Evolutionary conservation across 2,888 invertebrate species (phyloP).

Genomic region (Nysson spinosus): DNA sequence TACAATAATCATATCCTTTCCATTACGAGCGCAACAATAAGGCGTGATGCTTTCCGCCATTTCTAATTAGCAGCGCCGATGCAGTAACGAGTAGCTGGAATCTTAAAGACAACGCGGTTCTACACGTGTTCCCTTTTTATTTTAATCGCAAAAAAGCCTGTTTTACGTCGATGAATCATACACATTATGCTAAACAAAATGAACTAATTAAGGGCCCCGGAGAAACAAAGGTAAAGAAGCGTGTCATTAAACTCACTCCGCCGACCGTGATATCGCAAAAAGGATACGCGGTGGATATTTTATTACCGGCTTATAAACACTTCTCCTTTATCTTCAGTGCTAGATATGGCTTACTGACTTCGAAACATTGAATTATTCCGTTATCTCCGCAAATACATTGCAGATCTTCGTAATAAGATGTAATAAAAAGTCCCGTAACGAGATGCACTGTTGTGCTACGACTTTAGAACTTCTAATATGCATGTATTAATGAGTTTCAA

Average conservation of each 20-base stretch:
- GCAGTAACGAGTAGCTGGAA: slow-evolving; percentile 35
- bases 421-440: too few species aligned
- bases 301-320: not conserved
- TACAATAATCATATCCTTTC: slow-evolving; percentile 7
- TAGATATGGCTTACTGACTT: too few species aligned
- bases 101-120: slow-evolving; percentile 6
- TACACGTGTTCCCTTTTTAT: slow-evolving; percentile 11
- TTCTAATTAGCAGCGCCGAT: slow-evolving; percentile 34
- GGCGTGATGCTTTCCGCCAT: slow-evolving; percentile 27
- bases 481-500: too few species aligned
- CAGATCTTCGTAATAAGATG: too few species aligned
- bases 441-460: too few species aligned
- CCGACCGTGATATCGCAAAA: not conserved
- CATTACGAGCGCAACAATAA: slow-evolving; percentile 28
- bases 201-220: slow-evolving; percentile 28
- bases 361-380: too few species aligned
- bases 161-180: slow-evolving; percentile 20
- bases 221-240: not conserved
- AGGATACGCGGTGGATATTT: not conserved
- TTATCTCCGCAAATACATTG: too few species aligned
- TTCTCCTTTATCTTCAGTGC: not conserved
- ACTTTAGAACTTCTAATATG: too few species aligned
- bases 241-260: not conserved
- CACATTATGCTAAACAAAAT: slow-evolving; percentile 21
- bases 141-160: not conserved